Evolutionary conservation across 2,113 vertebrate genomes (phyloP).

Genomic region (Dipodomys spectabilis): DNA sequence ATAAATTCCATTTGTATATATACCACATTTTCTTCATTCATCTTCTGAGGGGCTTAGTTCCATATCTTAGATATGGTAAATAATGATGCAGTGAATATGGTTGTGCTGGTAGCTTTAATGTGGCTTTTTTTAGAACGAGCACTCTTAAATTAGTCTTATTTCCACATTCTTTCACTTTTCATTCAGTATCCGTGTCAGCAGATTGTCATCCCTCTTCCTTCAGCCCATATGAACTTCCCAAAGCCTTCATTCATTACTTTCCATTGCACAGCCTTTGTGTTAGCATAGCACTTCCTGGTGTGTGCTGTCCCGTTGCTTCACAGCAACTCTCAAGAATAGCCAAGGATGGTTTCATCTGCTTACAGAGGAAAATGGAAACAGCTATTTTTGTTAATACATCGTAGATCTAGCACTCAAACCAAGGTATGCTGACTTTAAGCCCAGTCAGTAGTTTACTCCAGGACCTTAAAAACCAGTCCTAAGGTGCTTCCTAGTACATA

Average conservation of each 20-base stretch:
- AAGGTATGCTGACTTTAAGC: background rate
- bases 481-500: background rate
- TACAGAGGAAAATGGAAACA: background rate
- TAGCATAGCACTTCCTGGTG: fast-evolving
- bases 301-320: fast-evolving
- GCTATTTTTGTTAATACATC: background rate
- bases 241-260: background rate
- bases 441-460: background rate
- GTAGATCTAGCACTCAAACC: background rate
- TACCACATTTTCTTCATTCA: too few species aligned
- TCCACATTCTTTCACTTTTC: background rate
- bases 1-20: too few species aligned
- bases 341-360: background rate
- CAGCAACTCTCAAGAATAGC: background rate
- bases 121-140: too few species aligned
- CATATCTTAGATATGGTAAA: too few species aligned
- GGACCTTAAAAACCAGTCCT: background rate
- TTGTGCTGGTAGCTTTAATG: too few species aligned
- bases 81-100: too few species aligned
- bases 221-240: background rate
- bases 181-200: background rate
- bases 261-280: background rate
- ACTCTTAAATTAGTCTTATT: background rate
- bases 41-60: too few species aligned
- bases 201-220: background rate